phyloP scores from a whole-genome alignment of 2,888 invertebrate genomes.

The Petrophora chlorosata region DNA sequence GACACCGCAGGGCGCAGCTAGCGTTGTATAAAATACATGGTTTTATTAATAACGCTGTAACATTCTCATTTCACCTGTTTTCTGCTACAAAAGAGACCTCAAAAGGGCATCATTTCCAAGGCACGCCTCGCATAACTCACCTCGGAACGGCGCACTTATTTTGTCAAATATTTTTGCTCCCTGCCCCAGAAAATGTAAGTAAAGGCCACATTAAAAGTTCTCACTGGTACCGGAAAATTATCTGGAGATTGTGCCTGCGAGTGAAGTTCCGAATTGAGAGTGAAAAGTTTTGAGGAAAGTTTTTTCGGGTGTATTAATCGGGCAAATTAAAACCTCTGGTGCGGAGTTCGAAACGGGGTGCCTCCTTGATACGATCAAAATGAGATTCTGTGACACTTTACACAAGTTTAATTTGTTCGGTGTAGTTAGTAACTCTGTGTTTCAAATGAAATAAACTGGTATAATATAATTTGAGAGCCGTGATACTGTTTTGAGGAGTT shows the following conservation, averaged over 20 bases:
- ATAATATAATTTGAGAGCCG: conserved; percentile 14
- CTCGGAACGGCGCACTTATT: conserved; percentile 25
- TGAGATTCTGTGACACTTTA: conserved; percentile 33
- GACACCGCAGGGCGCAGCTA: no score
- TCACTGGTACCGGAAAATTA: conserved; percentile 57
- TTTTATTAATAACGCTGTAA: no score
- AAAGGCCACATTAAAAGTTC: conserved; percentile 65
- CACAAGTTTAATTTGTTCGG: conserved; percentile 35
- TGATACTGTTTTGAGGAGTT: conserved; percentile 2
- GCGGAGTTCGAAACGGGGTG: conserved; percentile 28
- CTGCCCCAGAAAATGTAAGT: conserved; percentile 46
- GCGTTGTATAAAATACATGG: no score
- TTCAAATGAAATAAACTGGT: conserved; percentile 13
- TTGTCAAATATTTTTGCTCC: conserved; percentile 42
- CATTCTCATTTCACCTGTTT: no score
- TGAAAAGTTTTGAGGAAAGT: conserved; percentile 41
- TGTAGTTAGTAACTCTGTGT: conserved; percentile 26
- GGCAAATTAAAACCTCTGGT: conserved; percentile 53
- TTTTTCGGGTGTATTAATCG: conserved; percentile 49
- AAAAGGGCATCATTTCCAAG: conserved; percentile 12
- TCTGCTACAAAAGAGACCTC: no score
- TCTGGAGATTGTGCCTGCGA: conserved; percentile 54
- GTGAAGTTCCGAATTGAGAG: conserved; percentile 46
- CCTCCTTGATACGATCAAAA: conserved; percentile 33
- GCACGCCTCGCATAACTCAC: conserved; percentile 35